Conservation (phyloP, 2,113 vertebrate genomes). For the Montifringilla adamsi region DNA sequence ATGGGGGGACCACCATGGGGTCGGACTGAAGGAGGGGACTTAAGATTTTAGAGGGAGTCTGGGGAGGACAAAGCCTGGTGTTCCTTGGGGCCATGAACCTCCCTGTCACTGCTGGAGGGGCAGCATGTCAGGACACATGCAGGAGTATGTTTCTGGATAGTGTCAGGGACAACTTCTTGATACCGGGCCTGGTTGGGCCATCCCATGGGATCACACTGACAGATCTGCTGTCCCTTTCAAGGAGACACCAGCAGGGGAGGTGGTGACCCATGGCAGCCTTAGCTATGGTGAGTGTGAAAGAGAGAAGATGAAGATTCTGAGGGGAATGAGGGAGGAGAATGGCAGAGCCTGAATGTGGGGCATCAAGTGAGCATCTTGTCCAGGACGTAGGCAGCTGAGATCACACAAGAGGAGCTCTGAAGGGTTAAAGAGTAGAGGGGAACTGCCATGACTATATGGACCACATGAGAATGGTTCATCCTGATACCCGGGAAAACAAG, state of each 20-base stretch:
- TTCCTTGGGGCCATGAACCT: neutral
- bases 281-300: neutral
- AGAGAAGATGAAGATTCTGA: neutral
- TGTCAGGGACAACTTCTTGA: neutral
- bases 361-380: neutral
- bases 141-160: neutral
- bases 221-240: neutral
- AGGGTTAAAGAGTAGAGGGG: neutral
- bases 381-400: neutral
- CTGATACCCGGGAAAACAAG: neutral
- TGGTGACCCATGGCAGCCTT: neutral
- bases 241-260: too few relatives aligned
- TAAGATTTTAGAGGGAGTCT: accelerated
- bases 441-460: accelerated
- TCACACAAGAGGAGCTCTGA: neutral
- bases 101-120: neutral
- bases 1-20: accelerated
- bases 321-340: neutral
- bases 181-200: neutral
- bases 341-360: accelerated
- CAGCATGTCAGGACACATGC: accelerated
- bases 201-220: neutral
- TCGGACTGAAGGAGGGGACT: neutral
- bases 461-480: neutral
- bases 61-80: neutral